These are phyloP conservation scores for Hyperoplus lanceolatus DNA, from an alignment of 2,797 vertebrate species.

Conservation along the genomic window DNA sequence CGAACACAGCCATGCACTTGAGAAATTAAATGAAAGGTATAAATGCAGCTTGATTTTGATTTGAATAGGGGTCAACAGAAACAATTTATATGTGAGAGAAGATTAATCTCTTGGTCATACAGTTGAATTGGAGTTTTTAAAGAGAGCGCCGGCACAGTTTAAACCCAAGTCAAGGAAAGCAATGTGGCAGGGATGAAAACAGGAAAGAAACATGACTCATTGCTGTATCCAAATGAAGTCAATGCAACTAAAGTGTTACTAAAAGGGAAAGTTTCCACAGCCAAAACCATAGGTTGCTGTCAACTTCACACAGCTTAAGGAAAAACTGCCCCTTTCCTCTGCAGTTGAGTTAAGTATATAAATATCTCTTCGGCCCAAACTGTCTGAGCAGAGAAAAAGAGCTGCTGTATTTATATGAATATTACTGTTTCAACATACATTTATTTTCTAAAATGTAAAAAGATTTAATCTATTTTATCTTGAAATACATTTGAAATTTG, in stretches of 20 bases:
- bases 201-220: slow-evolving; percentile 10
- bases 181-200: neutral
- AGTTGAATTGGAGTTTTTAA: neutral
- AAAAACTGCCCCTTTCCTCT: neutral
- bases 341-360: neutral
- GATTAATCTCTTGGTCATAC: too few relatives aligned
- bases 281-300: neutral
- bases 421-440: neutral
- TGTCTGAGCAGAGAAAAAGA: too few relatives aligned
- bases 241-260: neutral
- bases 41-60: too few relatives aligned
- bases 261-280: neutral
- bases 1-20: too few relatives aligned
- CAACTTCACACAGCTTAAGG: neutral
- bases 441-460: neutral
- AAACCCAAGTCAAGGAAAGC: neutral
- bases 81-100: too few relatives aligned
- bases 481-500: neutral
- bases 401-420: too few relatives aligned
- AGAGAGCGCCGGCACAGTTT: neutral
- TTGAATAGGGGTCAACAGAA: neutral
- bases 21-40: too few relatives aligned
- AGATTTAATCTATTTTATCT: neutral
- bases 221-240: neutral
- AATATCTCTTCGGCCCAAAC: too few relatives aligned